Conservation (phyloP, 2,797 vertebrate genomes). For the Poeciliopsis gracilis region DNA sequence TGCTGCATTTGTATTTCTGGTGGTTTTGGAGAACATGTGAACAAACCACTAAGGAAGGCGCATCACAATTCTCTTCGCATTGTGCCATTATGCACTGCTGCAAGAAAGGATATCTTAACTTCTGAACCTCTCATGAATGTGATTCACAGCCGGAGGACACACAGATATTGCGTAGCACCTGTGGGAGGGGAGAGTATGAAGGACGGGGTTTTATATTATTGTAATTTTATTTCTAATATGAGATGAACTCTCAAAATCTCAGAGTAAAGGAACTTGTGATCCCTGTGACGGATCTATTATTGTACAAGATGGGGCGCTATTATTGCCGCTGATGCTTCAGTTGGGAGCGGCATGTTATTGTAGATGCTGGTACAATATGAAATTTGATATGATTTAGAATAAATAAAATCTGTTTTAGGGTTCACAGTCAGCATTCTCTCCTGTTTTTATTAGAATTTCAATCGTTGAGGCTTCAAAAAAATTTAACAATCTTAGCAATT, state of each 20-base stretch:
- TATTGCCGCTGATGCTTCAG: not conserved
- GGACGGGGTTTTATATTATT: not conserved
- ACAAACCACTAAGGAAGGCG: not conserved
- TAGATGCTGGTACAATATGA: not conserved
- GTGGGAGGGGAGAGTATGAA: not conserved
- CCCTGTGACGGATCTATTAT: slow-evolving; percentile 4
- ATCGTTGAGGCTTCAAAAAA: too few relatives aligned
- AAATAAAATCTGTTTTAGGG: too few relatives aligned
- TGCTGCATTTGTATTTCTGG: not conserved
- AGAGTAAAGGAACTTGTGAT: slow-evolving; percentile 1
- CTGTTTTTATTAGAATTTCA: not conserved
- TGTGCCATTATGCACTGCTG: not conserved
- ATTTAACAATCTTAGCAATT: not conserved
- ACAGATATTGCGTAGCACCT: slow-evolving; percentile 3
- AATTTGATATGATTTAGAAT: not conserved
- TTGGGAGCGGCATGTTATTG: not conserved
- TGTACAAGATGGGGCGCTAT: not conserved
- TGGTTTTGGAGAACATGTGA: not conserved
- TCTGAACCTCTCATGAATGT: not conserved
- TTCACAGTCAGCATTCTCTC: not conserved
- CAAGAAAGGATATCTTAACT: slow-evolving; percentile 4
- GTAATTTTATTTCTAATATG: slow-evolving; percentile 3
- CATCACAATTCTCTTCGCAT: not conserved
- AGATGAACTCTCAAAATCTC: slow-evolving; percentile 2
- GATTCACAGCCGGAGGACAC: not conserved